Conservation (phyloP, 2,797 vertebrate genomes). For the Diplodus sargus region DNA sequence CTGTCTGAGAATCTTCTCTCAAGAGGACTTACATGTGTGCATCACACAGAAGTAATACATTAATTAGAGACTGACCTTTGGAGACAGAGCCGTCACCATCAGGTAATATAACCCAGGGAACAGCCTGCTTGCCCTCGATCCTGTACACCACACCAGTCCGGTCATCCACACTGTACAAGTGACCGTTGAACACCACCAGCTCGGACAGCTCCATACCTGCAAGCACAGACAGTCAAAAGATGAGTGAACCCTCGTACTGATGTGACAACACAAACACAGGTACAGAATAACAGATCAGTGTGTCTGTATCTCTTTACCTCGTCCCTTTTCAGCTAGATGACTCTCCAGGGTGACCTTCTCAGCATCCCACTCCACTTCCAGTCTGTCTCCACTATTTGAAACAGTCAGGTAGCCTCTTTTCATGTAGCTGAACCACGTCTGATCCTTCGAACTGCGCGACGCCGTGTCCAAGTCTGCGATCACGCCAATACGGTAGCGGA, state of each 20-base stretch:
- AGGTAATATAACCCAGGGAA: conserved; percentile 96
- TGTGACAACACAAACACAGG: neutral
- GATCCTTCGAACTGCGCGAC: conserved; percentile 85
- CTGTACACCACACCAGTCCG: conserved; percentile 95
- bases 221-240: conserved; percentile 8
- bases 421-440: conserved; percentile 97
- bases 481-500: conserved; percentile 92
- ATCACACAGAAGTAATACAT: neutral
- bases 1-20: neutral
- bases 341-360: conserved; percentile 86
- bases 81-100: conserved; percentile 93
- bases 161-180: conserved; percentile 95
- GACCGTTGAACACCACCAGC: conserved; percentile 92
- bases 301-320: conserved; percentile 74
- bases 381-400: conserved; percentile 84
- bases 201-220: conserved; percentile 97
- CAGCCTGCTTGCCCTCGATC: conserved; percentile 88
- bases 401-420: conserved; percentile 91
- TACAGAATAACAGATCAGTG: neutral
- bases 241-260: neutral
- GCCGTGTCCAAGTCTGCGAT: conserved; percentile 94
- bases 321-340: conserved; percentile 94
- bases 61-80: conserved; percentile 88
- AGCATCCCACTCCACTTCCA: conserved; percentile 92
- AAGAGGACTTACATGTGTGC: neutral